A percentile compares a stretch with the other conserved stretches of the same genome.
Evolutionary conservation across 2,797 vertebrate species (phyloP).

Genomic region (Brachyrhaphis roseni): DNA sequence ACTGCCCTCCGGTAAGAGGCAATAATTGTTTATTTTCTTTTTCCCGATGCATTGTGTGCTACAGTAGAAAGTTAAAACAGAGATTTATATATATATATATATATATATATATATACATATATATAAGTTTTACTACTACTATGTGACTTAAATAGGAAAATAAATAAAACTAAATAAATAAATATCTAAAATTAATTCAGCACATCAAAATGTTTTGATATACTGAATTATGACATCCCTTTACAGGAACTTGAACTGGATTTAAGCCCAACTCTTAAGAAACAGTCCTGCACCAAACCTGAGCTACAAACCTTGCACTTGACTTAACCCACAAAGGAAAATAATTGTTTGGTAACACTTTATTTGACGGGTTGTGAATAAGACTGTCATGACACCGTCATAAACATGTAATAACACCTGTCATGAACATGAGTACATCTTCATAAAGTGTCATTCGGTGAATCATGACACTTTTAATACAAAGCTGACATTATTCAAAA

Average conservation of each 20-base stretch:
- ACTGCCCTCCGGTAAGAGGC: slow-evolving; percentile 86
- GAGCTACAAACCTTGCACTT: neutral
- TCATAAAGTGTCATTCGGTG: too few species aligned
- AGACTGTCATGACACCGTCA: too few species aligned
- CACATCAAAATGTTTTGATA: neutral
- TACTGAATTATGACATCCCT: neutral
- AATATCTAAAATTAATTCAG: too few species aligned
- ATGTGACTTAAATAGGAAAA: neutral
- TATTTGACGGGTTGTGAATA: too few species aligned
- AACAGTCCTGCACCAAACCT: neutral
- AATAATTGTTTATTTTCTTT: neutral
- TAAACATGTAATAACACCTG: too few species aligned
- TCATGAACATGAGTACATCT: too few species aligned
- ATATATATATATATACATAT: too few species aligned
- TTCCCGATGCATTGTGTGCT: neutral
- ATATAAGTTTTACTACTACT: neutral
- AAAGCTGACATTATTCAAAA: too few species aligned
- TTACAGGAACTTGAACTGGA: neutral
- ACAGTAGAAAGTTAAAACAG: neutral
- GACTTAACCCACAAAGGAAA: neutral
- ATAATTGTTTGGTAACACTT: neutral
- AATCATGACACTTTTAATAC: too few species aligned
- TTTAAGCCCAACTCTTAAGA: neutral
- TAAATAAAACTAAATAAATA: neutral
- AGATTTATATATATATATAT: neutral